These are phyloP conservation scores for Ectropis crepuscularia DNA, from an alignment of 2,888 invertebrate species.

Conservation along the genomic window DNA sequence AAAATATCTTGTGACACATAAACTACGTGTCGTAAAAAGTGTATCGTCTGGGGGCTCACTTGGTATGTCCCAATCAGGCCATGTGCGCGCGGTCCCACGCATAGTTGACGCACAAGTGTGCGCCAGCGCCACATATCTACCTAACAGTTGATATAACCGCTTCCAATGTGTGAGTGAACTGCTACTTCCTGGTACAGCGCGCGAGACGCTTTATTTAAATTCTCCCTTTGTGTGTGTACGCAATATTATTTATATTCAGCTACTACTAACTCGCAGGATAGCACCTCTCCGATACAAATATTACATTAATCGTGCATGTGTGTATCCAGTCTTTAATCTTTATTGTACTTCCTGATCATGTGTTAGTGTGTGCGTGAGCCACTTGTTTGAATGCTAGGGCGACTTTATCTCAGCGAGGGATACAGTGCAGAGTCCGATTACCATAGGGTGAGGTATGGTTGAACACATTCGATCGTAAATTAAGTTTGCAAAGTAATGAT, in stretches of 20 bases:
- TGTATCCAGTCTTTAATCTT: slow-evolving; percentile 80
- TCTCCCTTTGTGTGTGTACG: slow-evolving; percentile 77
- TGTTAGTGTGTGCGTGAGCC: slow-evolving; percentile 78
- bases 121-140: slow-evolving; percentile 76
- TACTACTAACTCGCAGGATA: slow-evolving; percentile 60
- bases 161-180: slow-evolving; percentile 72
- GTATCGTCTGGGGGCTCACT: slow-evolving; percentile 81
- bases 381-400: slow-evolving; percentile 84
- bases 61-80: slow-evolving; percentile 82
- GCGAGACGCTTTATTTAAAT: slow-evolving; percentile 83
- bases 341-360: slow-evolving; percentile 83
- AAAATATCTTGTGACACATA: slow-evolving; percentile 63
- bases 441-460: slow-evolving; percentile 62
- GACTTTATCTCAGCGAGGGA: slow-evolving; percentile 82
- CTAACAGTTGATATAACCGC: slow-evolving; percentile 58
- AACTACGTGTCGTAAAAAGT: slow-evolving; percentile 75
- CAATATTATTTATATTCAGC: slow-evolving; percentile 80
- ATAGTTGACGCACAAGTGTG: slow-evolving; percentile 78
- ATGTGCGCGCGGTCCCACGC: slow-evolving; percentile 84
- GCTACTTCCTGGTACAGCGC: slow-evolving; percentile 83
- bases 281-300: slow-evolving; percentile 66
- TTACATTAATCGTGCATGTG: slow-evolving; percentile 76
- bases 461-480: slow-evolving; percentile 50
- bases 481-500: slow-evolving; percentile 43
- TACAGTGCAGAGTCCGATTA: slow-evolving; percentile 84